phyloP scores from a whole-genome alignment of 2,797 vertebrate species.

The Iguana delicatissima region DNA sequence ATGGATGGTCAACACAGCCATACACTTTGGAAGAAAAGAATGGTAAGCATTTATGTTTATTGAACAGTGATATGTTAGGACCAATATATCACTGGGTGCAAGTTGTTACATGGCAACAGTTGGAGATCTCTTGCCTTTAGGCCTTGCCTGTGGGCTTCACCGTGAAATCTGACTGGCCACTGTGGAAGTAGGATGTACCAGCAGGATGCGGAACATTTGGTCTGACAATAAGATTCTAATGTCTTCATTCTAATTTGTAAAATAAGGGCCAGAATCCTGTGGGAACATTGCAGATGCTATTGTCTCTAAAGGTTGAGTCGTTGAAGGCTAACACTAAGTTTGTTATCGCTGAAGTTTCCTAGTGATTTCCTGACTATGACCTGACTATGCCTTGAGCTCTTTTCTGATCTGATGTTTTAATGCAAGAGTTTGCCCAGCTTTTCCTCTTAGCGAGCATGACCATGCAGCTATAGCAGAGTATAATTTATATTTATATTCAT shows the following conservation, averaged over 20 bases:
- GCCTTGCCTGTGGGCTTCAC: not conserved
- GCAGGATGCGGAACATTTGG: not conserved
- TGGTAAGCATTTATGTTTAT: slow-evolving; percentile 58
- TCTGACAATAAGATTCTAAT: not conserved
- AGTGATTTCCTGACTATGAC: too few species aligned
- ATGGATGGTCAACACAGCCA: slow-evolving; percentile 76
- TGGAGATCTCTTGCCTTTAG: not conserved
- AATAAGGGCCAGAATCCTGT: not conserved
- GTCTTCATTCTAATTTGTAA: not conserved
- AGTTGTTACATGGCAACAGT: not conserved
- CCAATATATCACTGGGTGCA: not conserved
- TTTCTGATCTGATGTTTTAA: too few species aligned
- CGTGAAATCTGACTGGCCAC: not conserved
- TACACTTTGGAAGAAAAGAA: slow-evolving; percentile 73
- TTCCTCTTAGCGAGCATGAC: too few species aligned
- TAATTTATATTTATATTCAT: too few species aligned
- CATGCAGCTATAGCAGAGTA: too few species aligned
- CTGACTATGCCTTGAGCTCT: too few species aligned
- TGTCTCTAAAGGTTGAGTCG: too few species aligned
- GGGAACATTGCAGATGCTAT: too few species aligned
- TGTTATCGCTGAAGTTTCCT: too few species aligned
- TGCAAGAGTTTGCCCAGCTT: too few species aligned
- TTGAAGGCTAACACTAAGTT: too few species aligned
- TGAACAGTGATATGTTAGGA: not conserved
- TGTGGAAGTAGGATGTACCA: not conserved